Evolutionary conservation across 2,113 vertebrate genomes (phyloP).

Genomic region (Laticauda colubrina): DNA sequence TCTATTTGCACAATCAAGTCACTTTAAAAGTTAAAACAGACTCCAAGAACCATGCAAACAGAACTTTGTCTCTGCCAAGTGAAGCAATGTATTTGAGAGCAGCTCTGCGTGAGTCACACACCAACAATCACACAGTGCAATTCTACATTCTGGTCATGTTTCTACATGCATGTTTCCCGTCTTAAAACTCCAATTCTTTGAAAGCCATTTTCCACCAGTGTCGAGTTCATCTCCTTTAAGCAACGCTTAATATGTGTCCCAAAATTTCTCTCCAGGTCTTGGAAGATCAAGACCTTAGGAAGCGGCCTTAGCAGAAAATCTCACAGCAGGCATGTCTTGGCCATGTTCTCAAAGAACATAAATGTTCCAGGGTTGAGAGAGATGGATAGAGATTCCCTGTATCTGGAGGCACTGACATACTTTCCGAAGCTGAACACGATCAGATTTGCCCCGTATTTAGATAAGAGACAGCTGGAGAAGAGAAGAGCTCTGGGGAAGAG

Average conservation of each 20-base stretch:
- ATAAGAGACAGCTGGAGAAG: background rate
- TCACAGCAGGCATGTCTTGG: background rate
- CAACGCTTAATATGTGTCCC: background rate
- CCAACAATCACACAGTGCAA: background rate
- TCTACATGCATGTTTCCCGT: background rate
- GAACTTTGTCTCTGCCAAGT: background rate
- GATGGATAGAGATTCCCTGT: background rate
- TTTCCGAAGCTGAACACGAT: background rate
- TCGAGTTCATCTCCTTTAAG: background rate
- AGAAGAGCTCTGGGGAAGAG: background rate
- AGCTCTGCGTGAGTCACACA: background rate
- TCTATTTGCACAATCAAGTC: background rate
- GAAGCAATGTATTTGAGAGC: background rate
- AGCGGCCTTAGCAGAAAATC: background rate
- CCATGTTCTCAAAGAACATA: background rate
- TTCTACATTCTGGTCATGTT: too few species aligned
- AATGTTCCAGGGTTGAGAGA: background rate
- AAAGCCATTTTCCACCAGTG: background rate
- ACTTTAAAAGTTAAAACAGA: background rate
- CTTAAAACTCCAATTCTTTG: background rate
- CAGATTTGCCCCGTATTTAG: background rate
- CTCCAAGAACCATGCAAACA: background rate
- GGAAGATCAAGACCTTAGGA: background rate
- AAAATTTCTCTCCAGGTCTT: background rate
- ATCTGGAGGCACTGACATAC: background rate